Conservation (phyloP, 2,113 vertebrate genomes). For the Triplophysa dalaica region DNA sequence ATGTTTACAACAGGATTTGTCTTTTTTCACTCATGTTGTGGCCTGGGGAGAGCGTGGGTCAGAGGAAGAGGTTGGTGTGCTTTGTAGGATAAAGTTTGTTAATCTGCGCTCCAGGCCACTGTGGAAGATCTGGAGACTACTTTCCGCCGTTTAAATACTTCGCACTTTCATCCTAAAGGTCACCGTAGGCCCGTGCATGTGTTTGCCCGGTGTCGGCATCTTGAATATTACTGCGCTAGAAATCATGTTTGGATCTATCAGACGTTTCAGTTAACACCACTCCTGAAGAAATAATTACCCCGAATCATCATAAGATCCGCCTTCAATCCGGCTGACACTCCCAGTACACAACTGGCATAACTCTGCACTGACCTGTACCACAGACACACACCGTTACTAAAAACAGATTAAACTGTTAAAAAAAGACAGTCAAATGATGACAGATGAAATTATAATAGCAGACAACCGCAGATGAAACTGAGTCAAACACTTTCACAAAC, state of each 20-base stretch:
- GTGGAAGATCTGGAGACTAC: conserved; percentile 3
- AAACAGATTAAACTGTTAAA: not conserved
- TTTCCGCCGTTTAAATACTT: not conserved
- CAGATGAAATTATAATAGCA: not conserved
- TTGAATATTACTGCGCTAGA: not conserved
- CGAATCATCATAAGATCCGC: not conserved
- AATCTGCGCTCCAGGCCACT: conserved; percentile 34
- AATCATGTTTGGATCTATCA: not conserved
- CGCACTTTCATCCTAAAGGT: not conserved
- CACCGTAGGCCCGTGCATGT: not conserved
- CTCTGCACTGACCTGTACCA: not conserved
- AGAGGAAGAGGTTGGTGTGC: conserved; percentile 13
- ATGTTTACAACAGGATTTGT: conserved; percentile 57
- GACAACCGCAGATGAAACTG: not conserved
- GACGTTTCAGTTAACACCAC: not conserved
- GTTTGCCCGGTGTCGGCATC: not conserved
- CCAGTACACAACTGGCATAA: not conserved
- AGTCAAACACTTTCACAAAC: not conserved
- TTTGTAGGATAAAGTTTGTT: conserved; percentile 33
- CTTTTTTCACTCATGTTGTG: conserved; percentile 60
- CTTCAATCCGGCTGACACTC: not conserved
- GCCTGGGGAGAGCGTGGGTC: conserved; percentile 33
- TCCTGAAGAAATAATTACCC: not conserved
- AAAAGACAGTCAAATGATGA: not conserved
- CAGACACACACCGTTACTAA: not conserved